Conservation (phyloP, 2,888 invertebrate species). For the Dendrolimus houi region DNA sequence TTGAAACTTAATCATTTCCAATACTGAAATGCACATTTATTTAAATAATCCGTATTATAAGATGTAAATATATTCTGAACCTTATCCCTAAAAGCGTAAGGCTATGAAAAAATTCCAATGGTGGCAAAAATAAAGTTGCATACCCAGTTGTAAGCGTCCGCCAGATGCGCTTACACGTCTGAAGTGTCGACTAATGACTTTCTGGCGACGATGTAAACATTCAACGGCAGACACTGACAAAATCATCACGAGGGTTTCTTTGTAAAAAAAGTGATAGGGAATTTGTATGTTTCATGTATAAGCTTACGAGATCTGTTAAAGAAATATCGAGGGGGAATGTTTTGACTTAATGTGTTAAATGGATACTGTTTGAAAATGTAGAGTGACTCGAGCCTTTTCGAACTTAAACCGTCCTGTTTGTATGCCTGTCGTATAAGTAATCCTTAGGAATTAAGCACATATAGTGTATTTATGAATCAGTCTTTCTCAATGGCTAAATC, state of each 20-base stretch:
- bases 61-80: background rate
- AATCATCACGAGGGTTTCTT: constrained; percentile 44
- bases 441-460: no score
- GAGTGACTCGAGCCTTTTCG: background rate
- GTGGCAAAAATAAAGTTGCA: background rate
- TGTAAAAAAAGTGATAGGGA: constrained; percentile 33
- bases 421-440: no score
- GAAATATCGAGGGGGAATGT: constrained; percentile 3
- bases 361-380: background rate
- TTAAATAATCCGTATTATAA: no score
- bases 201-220: constrained; percentile 66
- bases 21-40: constrained; percentile 13
- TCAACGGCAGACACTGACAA: constrained; percentile 53
- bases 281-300: constrained; percentile 30
- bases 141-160: constrained; percentile 33
- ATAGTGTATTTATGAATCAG: no score
- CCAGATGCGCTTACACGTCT: constrained; percentile 56
- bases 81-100: constrained; percentile 3
- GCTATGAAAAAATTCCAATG: background rate
- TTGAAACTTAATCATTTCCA: constrained; percentile 47
- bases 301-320: constrained; percentile 12
- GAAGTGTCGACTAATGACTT: constrained; percentile 67
- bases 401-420: background rate
- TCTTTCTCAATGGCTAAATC: no score
- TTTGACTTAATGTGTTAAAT: constrained; percentile 4